These are phyloP conservation scores for Watsonalla cultraria DNA, from an alignment of 2,888 invertebrate genomes.

Conservation along the genomic window DNA sequence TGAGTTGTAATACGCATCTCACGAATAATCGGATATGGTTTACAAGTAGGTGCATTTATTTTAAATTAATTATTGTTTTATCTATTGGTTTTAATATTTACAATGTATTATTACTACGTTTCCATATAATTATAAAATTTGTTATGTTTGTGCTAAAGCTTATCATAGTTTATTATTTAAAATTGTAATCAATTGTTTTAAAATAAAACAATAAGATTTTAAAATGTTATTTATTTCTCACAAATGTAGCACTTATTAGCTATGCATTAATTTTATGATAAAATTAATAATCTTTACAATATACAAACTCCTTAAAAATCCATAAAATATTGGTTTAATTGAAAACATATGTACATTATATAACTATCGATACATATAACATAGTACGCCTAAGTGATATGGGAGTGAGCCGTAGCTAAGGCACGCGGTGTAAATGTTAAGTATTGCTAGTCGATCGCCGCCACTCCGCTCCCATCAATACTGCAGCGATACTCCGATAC, in stretches of 20 bases:
- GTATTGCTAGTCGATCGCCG: constrained; percentile 41
- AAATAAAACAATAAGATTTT: constrained; percentile 65
- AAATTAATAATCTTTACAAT: constrained; percentile 79
- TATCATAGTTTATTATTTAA: background rate
- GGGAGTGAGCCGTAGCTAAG: constrained; percentile 72
- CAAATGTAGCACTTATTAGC: constrained; percentile 75
- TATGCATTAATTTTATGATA: constrained; percentile 78
- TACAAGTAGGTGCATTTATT: no score
- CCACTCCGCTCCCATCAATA: constrained; percentile 21
- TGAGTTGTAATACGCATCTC: no score
- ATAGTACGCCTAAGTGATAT: constrained; percentile 71
- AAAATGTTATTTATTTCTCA: constrained; percentile 76
- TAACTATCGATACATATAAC: constrained; percentile 71
- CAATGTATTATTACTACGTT: no score
- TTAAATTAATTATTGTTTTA: no score
- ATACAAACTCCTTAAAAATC: constrained; percentile 77
- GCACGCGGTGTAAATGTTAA: constrained; percentile 60
- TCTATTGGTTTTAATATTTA: no score
- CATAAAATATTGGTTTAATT: constrained; percentile 78
- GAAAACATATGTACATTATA: constrained; percentile 76
- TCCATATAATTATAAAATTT: no score
- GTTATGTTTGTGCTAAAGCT: no score
- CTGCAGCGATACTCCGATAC: constrained; percentile 46
- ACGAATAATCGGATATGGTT: no score
- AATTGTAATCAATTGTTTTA: background rate